Evolutionary conservation across 2,888 invertebrate genomes (phyloP), one percentile per base, ranked within the genome.

Genomic region (Loripinus fragilis): DNA sequence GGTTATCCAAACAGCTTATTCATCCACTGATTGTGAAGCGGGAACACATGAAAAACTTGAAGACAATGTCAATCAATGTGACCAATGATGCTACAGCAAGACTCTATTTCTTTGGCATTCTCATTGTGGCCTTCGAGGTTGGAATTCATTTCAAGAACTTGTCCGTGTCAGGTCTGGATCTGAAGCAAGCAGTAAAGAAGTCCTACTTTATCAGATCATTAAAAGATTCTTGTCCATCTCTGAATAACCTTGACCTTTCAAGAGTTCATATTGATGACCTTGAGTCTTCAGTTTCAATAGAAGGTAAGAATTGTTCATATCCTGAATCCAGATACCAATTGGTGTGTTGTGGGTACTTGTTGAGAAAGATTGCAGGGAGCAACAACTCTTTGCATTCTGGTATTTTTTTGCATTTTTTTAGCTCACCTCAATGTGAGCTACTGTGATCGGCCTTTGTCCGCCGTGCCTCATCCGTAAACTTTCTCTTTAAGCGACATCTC

Each of bases 81-180:
- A 91, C 91, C 71, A 90, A 91, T 48, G 91, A 92, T 82, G 90
- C 92, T 15, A 90, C 91, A 28, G 91, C 92, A 30, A 86, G 92
- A 68, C 89, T 92, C 83, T 91, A 92, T 73, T 92, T 91, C 86
- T 92, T 91, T 74, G 91, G 91, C 35, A 89, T 91, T n/a, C 78
- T 92, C 60, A 85, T 91, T 69, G 89, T 89, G 65, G 86, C 91
- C 17, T 90, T 90, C 71, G 86, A 81, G 68, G 78, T 76, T 23
- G 76, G 78, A n/a, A 77, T 81, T 69, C 81, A 78, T 50, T 81
- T 84, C 33, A 67, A 41, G 28, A 81, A 80, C 41, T 67, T 84
- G 60, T 81, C 81, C n/a, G 81, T 84, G 28, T 76, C 84, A 5
- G 84, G 84, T 1, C 52, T 84, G 20, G 81, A 81, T 48, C 48